These are phyloP conservation scores for Trichonephila inaurata DNA, from an alignment of 1,140 invertebrate species.

Conservation along the genomic window DNA sequence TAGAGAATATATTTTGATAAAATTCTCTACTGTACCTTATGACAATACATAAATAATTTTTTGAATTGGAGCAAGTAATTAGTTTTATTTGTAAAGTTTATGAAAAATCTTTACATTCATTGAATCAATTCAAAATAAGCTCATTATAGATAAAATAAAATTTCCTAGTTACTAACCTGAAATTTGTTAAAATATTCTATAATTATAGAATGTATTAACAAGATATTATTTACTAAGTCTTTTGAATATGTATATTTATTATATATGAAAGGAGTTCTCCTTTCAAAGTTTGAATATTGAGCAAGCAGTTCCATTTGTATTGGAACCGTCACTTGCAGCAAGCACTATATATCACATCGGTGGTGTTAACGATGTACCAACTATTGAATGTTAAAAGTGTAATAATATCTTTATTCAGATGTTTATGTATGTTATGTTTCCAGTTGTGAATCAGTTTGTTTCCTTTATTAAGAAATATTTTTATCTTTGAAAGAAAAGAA, in stretches of 20 bases:
- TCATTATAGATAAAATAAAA: too few species aligned
- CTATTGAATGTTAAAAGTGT: slow-evolving; percentile 69
- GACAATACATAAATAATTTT: too few species aligned
- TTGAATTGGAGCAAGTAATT: too few species aligned
- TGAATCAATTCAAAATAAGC: too few species aligned
- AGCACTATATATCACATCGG: slow-evolving; percentile 71
- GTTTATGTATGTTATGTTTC: slow-evolving; percentile 72
- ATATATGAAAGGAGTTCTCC: too few species aligned
- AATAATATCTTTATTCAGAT: slow-evolving; percentile 69
- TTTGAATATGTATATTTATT: background rate
- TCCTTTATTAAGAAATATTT: slow-evolving; percentile 20
- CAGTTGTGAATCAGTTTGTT: slow-evolving; percentile 46
- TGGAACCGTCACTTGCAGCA: slow-evolving; percentile 53
- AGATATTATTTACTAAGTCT: background rate
- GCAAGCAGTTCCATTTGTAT: background rate
- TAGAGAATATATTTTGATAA: too few species aligned
- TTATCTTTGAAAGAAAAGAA: background rate
- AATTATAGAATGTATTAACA: too few species aligned
- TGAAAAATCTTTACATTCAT: too few species aligned
- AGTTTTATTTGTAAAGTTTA: too few species aligned
- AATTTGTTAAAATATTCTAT: too few species aligned
- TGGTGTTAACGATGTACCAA: slow-evolving; percentile 74
- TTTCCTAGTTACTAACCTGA: too few species aligned
- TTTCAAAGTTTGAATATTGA: background rate
- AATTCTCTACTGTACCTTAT: too few species aligned